Evolutionary conservation across 2,888 invertebrate genomes (phyloP).

Genomic region (Clunio marinus): DNA sequence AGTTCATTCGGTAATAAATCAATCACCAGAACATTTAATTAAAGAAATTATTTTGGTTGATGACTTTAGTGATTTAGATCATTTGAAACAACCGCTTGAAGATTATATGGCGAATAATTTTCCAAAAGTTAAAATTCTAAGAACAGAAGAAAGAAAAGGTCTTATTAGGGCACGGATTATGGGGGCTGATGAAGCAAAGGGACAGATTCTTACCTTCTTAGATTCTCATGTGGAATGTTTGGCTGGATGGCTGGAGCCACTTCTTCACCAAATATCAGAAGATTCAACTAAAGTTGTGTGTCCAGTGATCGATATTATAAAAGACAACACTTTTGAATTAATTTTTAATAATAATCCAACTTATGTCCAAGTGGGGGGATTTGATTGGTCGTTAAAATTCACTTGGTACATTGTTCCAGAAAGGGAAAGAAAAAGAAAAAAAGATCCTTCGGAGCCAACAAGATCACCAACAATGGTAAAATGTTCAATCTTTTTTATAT

Average conservation of each 20-base stretch:
- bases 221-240: slow-evolving; percentile 44
- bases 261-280: slow-evolving; percentile 44
- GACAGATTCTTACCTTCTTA: slow-evolving; percentile 43
- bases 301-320: slow-evolving; percentile 48
- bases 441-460: slow-evolving; percentile 48
- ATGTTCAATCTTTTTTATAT: too few relatives aligned
- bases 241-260: slow-evolving; percentile 46
- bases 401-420: slow-evolving; percentile 82
- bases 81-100: slow-evolving; percentile 85
- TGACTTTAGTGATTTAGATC: slow-evolving; percentile 80
- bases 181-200: slow-evolving; percentile 42
- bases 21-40: slow-evolving; percentile 84
- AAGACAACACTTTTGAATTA: slow-evolving; percentile 44
- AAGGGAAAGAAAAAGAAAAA: slow-evolving; percentile 62
- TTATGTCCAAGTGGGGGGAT: slow-evolving; percentile 24
- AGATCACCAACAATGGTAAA: slow-evolving; percentile 40
- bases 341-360: slow-evolving; percentile 41
- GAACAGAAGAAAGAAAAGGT: slow-evolving; percentile 40
- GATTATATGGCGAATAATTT: slow-evolving; percentile 87
- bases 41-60: slow-evolving; percentile 93
- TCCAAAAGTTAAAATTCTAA: slow-evolving; percentile 71
- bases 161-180: slow-evolving; percentile 42
- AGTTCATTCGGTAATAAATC: slow-evolving; percentile 91
- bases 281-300: slow-evolving; percentile 43
- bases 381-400: slow-evolving; percentile 27